phyloP scores from a whole-genome alignment of 2,797 vertebrate genomes.

The Peromyscus eremicus region DNA sequence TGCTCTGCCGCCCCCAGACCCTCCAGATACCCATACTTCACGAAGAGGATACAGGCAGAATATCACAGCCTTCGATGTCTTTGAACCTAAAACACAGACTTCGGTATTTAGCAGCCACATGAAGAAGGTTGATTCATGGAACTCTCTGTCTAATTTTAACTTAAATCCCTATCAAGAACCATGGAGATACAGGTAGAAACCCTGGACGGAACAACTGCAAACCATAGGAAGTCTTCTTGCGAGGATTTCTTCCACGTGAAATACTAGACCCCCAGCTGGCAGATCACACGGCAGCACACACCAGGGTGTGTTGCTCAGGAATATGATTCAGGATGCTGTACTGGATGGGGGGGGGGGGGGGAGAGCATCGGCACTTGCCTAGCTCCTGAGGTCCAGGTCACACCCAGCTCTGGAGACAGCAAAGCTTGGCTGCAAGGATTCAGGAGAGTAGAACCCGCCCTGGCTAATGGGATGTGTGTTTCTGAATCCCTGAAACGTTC shows the following conservation, averaged over 20 bases:
- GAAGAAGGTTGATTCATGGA: not conserved
- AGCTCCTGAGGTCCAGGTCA: not conserved
- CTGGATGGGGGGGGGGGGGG: too few relatives aligned
- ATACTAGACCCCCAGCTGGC: not conserved
- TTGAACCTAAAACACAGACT: not conserved
- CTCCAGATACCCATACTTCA: not conserved
- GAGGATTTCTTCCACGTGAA: not conserved
- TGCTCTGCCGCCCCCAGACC: not conserved
- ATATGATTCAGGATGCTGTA: not conserved
- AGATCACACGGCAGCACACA: not conserved
- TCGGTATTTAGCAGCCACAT: not conserved
- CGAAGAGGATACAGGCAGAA: not conserved
- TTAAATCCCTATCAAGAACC: slow-evolving; percentile 4
- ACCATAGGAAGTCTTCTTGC: not conserved
- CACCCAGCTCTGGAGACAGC: not conserved
- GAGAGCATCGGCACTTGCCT: accelerated
- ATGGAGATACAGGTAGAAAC: not conserved
- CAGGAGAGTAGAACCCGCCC: not conserved
- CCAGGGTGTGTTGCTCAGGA: not conserved
- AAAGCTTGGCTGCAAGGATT: not conserved
- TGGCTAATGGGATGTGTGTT: not conserved
- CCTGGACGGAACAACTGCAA: not conserved
- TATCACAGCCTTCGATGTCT: not conserved
- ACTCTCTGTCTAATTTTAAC: slow-evolving; percentile 17
- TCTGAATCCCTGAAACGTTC: not conserved